Evolutionary conservation across 2,797 vertebrate species (phyloP), one percentile per base, ranked within the genome.

Genomic region (Smutsia temminckii): DNA sequence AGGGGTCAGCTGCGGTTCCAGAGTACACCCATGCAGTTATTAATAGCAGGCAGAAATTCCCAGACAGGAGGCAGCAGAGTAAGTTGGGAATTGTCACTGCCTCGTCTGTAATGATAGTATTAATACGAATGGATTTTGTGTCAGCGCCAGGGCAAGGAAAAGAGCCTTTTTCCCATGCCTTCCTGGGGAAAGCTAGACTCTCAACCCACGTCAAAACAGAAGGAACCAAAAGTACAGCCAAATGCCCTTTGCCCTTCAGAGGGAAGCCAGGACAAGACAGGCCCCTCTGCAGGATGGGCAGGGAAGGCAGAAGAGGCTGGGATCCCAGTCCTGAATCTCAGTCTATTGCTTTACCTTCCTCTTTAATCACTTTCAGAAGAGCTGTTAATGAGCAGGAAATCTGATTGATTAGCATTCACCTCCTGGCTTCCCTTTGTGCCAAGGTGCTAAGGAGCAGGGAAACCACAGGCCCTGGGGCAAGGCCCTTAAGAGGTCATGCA

Each of bases 161-260:
- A 72, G 40, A 79, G 61, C 75, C 64, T 83, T 79, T 92, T 88
- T 80, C 66, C 88, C 89, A 91, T 53, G 83, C 57, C 66, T 93
- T 96, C 83, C 87, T 83, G 27, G 34, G 66, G 55, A 80, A 53
- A 88, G 53, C 51, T 7, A n/a, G 40, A 68, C 55, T 57, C 32
- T 74, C 37, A 75, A 18, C 88, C 40, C 95, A 59, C 5, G 2
- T 93, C 95, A 94, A 69, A 91, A 86, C 14, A 80, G 69, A 94
- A 63, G 77, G 51, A 96, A 89, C 72, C 51, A 88, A 93, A 94
- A 75, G 77, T 80, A 79, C 23, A 84, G 21, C 6, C 1, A 21
- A 84, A 34, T 55, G 13, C 42, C 87, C 77, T 93, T 90, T 93
- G 85, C 42, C 80, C n/a, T 57, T 78, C 81, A 37, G 55, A 49